Conservation (phyloP, 2,888 invertebrate genomes). For the Mantis religiosa region DNA sequence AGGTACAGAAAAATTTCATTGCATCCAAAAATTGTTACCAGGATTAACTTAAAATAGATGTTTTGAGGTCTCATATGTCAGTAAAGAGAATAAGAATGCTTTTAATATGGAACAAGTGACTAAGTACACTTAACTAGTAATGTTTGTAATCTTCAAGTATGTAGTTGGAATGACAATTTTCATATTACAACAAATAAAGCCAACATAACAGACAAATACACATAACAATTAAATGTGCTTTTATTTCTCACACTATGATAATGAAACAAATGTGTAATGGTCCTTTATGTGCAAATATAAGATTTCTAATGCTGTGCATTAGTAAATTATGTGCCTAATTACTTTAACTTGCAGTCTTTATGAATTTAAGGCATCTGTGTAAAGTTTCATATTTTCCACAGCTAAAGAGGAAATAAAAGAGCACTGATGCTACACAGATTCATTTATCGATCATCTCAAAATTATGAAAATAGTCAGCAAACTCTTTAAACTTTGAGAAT, state of each 20-base stretch:
- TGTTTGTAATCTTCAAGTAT: too few relatives aligned
- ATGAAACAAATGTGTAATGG: neutral
- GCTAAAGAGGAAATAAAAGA: neutral
- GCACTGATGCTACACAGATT: neutral
- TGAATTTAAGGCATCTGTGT: slow-evolving; percentile 23
- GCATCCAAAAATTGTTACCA: too few relatives aligned
- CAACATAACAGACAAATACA: neutral
- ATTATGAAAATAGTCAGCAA: slow-evolving; percentile 3
- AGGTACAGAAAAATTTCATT: too few relatives aligned
- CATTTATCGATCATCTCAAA: neutral
- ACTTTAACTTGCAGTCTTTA: slow-evolving; percentile 22
- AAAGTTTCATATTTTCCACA: neutral
- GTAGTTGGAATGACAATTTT: neutral
- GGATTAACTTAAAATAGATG: too few relatives aligned
- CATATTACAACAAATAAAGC: neutral
- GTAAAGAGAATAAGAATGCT: too few relatives aligned
- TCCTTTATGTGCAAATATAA: neutral
- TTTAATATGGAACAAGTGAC: too few relatives aligned
- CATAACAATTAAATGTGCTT: too few relatives aligned
- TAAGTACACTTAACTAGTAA: too few relatives aligned
- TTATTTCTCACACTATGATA: neutral
- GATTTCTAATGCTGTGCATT: neutral
- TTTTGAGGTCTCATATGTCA: too few relatives aligned
- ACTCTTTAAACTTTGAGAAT: neutral
- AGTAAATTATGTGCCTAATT: slow-evolving; percentile 2